These are phyloP conservation scores for Phrynocephalus forsythii DNA, from an alignment of 2,797 vertebrate genomes.

Conservation along the genomic window DNA sequence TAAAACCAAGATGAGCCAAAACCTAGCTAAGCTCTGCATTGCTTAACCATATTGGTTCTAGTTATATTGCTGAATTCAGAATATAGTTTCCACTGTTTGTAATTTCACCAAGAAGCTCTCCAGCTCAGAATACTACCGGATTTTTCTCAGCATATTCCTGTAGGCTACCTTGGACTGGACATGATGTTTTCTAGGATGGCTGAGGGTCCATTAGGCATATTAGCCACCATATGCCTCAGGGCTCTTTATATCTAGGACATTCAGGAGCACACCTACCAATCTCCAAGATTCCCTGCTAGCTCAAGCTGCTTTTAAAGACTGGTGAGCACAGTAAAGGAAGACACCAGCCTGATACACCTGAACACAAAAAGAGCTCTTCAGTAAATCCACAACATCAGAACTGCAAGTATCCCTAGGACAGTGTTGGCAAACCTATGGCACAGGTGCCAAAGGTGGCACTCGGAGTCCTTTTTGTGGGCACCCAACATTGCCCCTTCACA, in stretches of 20 bases:
- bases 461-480: too few species aligned
- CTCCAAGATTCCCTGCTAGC: background rate
- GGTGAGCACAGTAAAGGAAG: background rate
- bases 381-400: background rate
- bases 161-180: background rate
- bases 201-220: background rate
- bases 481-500: too few species aligned
- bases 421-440: too few species aligned
- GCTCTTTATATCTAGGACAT: background rate
- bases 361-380: background rate
- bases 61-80: background rate
- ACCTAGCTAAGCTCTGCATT: slow-evolving; percentile 3
- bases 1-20: background rate
- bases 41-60: slow-evolving; percentile 8
- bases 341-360: background rate
- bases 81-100: background rate
- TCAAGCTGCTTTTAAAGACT: background rate
- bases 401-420: background rate
- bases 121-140: background rate
- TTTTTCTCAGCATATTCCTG: background rate
- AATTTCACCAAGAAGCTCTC: slow-evolving; percentile 12
- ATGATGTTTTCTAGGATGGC: background rate
- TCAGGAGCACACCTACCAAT: too few species aligned
- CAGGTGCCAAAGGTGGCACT: too few species aligned
- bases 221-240: background rate